Evolutionary conservation across 2,888 invertebrate genomes (phyloP).

Genomic region (Troides aeacus): DNA sequence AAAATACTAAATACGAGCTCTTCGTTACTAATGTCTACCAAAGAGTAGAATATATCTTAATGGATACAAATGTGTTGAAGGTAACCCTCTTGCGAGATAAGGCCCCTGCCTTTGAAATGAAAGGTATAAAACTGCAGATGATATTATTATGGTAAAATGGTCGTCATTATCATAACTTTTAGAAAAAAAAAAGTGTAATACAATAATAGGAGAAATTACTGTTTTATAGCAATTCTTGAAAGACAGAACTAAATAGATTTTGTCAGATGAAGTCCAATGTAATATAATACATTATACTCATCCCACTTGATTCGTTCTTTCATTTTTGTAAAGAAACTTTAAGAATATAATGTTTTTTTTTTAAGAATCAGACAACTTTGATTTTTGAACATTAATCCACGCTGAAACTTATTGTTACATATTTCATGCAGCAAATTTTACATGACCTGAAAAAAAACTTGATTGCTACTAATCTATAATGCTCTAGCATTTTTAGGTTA

Average conservation of each 20-base stretch:
- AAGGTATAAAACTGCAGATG: slow-evolving; percentile 3
- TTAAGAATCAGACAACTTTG: background rate
- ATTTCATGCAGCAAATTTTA: background rate
- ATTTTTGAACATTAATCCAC: background rate
- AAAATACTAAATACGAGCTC: slow-evolving; percentile 21
- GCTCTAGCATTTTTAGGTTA: background rate
- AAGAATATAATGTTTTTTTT: no score
- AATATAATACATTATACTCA: no score
- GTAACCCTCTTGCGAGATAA: slow-evolving; percentile 2
- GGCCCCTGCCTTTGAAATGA: background rate
- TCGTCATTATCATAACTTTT: background rate
- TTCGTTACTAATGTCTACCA: slow-evolving; percentile 18
- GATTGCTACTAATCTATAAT: background rate
- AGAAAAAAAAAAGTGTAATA: no score
- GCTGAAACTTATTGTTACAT: background rate
- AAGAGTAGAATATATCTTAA: slow-evolving; percentile 17
- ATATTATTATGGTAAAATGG: background rate
- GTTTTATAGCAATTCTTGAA: background rate
- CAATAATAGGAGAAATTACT: background rate
- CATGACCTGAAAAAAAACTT: background rate
- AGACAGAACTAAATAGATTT: no score
- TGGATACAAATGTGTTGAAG: slow-evolving; percentile 5
- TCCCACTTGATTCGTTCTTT: no score
- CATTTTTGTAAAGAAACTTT: no score
- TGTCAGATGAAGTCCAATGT: no score